Percentiles rank a stretch among this genome's conserved stretches.
These are phyloP conservation scores for Ispidina lecontei DNA, from an alignment of 2,797 vertebrate genomes.

Conservation along the genomic window DNA sequence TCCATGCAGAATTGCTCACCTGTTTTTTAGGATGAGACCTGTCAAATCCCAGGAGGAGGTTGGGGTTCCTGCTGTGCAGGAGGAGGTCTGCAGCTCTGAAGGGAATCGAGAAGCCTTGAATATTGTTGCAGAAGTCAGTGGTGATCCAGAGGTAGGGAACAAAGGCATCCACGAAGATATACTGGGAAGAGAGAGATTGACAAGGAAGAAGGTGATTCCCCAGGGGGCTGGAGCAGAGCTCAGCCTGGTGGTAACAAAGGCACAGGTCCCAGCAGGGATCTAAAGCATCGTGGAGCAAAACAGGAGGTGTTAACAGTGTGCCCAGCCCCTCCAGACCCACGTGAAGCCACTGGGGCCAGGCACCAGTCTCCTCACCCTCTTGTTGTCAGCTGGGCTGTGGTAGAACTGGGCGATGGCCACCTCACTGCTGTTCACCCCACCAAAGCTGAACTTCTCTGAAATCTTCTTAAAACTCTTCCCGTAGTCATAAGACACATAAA, in stretches of 20 bases:
- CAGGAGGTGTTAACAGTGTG: rapidly evolving
- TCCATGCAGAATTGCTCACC: constrained; percentile 66
- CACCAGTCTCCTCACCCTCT: constrained; percentile 80
- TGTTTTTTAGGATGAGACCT: constrained; percentile 93
- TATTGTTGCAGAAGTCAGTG: constrained; percentile 89
- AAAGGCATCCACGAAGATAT: constrained; percentile 91
- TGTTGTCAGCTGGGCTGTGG: constrained; percentile 96
- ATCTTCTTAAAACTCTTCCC: constrained; percentile 89
- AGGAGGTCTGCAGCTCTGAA: constrained; percentile 94
- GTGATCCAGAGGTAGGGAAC: constrained; percentile 93
- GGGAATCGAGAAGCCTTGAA: constrained; percentile 89
- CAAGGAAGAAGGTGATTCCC: background rate
- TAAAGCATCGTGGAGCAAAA: rapidly evolving
- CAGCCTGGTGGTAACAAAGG: background rate
- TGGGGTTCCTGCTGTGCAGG: constrained; percentile 85
- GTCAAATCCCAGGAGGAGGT: constrained; percentile 92
- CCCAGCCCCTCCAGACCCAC: rapidly evolving
- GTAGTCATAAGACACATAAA: constrained; percentile 94
- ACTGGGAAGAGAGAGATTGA: constrained; percentile 76
- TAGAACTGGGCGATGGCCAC: constrained; percentile 96
- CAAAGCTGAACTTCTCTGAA: constrained; percentile 86
- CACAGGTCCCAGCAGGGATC: rapidly evolving
- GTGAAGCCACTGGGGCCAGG: rapidly evolving
- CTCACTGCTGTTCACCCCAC: constrained; percentile 75
- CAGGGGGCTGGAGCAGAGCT: background rate